Conservation (phyloP, 2,797 vertebrate genomes). For the Sebastiscus tertius region DNA sequence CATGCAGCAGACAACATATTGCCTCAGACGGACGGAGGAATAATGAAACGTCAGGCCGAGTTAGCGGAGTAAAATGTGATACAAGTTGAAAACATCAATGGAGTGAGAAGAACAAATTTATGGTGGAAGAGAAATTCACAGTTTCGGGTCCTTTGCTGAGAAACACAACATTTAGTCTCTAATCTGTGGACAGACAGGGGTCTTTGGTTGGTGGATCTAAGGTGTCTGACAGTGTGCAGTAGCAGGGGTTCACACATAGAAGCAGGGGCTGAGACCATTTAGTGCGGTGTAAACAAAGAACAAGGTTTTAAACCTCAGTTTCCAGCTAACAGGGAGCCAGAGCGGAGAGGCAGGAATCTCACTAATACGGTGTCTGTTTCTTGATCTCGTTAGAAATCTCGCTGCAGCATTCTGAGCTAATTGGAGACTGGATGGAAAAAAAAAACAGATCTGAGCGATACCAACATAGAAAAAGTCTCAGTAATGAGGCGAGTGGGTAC, state of each 20-base stretch:
- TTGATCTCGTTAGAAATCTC: slow-evolving; percentile 45
- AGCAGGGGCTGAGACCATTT: background rate
- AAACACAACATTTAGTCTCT: background rate
- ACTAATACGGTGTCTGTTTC: slow-evolving; percentile 7
- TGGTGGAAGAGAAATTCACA: background rate
- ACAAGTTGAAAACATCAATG: background rate
- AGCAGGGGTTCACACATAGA: slow-evolving; percentile 3
- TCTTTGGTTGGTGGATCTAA: slow-evolving; percentile 26
- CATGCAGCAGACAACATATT: no score
- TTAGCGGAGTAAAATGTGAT: no score
- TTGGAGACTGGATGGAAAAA: slow-evolving; percentile 29
- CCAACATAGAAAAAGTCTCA: background rate
- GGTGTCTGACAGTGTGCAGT: slow-evolving; percentile 1
- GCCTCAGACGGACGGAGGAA: background rate
- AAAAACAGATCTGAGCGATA: background rate
- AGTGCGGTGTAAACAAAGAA: slow-evolving; percentile 27
- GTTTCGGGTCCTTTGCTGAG: background rate
- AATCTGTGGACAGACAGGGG: slow-evolving; percentile 5
- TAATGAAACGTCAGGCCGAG: background rate
- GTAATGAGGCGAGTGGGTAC: slow-evolving; percentile 21
- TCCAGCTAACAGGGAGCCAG: slow-evolving; percentile 7
- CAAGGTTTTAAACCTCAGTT: background rate
- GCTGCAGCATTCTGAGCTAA: slow-evolving; percentile 38
- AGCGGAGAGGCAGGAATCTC: background rate
- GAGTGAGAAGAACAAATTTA: background rate